Evolutionary conservation across 2,797 vertebrate species (phyloP).

Genomic region (Chaenodraco wilsoni): DNA sequence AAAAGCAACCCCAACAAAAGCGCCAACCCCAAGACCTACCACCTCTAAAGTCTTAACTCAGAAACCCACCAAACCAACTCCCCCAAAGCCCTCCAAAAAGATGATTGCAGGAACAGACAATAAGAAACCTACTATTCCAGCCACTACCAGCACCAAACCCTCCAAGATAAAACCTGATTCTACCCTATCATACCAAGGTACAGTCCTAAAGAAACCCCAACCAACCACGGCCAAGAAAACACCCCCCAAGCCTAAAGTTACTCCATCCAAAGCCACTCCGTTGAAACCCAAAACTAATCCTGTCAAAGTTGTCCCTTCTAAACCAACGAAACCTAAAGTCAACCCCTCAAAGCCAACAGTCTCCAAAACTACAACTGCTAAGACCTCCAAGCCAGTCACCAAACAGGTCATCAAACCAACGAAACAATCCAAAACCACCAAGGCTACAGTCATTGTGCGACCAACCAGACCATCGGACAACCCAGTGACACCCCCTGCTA

Average conservation of each 20-base stretch:
- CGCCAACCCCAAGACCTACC: slow-evolving; percentile 43
- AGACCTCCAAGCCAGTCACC: slow-evolving; percentile 54
- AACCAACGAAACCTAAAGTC: slow-evolving; percentile 65
- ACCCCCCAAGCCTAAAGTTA: slow-evolving; percentile 67
- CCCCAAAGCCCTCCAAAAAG: slow-evolving; percentile 70
- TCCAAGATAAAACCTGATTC: slow-evolving; percentile 66
- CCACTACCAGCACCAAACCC: slow-evolving; percentile 72
- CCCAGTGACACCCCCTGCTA: slow-evolving; percentile 83
- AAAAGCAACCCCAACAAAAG: slow-evolving; percentile 60
- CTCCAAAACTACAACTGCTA: slow-evolving; percentile 61
- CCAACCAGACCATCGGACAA: slow-evolving; percentile 69
- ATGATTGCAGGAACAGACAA: slow-evolving; percentile 42
- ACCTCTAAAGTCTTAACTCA: slow-evolving; percentile 47
- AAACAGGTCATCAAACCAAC: slow-evolving; percentile 69
- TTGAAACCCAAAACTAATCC: slow-evolving; percentile 66
- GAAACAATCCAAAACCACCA: slow-evolving; percentile 67
- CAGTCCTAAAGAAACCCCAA: slow-evolving; percentile 68
- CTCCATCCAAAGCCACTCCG: slow-evolving; percentile 66
- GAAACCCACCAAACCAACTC: slow-evolving; percentile 57
- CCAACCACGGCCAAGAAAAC: slow-evolving; percentile 70
- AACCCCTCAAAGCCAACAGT: slow-evolving; percentile 63
- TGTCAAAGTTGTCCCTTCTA: slow-evolving; percentile 59
- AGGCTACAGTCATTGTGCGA: slow-evolving; percentile 58
- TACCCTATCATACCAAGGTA: slow-evolving; percentile 56
- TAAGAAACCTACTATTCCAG: slow-evolving; percentile 72